A percentile compares a stretch with the other conserved stretches of the same genome.
Evolutionary conservation across 2,113 vertebrate species (phyloP).

Genomic region (Salvelinus fontinalis): DNA sequence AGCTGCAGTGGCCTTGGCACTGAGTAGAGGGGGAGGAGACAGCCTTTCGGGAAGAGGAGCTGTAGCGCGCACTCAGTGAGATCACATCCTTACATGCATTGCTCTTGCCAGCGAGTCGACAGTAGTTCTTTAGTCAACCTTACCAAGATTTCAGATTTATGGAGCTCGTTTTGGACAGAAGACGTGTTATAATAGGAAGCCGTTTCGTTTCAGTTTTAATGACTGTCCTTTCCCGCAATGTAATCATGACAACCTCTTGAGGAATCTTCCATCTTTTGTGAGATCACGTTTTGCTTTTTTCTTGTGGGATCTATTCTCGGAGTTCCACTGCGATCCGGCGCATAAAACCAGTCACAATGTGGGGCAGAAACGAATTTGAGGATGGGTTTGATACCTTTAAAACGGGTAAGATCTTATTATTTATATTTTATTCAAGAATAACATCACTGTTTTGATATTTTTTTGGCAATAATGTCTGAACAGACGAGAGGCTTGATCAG

Average conservation of each 20-base stretch:
- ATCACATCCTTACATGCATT: conserved; percentile 42
- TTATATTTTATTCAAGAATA: neutral
- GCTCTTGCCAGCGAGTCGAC: conserved; percentile 37
- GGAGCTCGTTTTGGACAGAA: conserved; percentile 13
- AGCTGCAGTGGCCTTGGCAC: neutral
- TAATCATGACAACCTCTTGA: conserved; percentile 35
- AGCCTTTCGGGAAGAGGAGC: conserved; percentile 19
- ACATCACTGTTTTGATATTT: neutral
- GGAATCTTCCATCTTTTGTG: conserved; percentile 31
- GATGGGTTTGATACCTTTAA: conserved; percentile 54
- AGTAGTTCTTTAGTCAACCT: conserved; percentile 9
- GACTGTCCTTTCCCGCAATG: neutral
- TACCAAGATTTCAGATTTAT: conserved; percentile 20
- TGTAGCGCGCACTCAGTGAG: conserved; percentile 27
- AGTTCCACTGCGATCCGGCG: conserved; percentile 3
- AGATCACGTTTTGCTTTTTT: conserved; percentile 17
- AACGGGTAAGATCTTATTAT: conserved; percentile 39
- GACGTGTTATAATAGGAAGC: conserved; percentile 8
- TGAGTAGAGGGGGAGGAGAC: conserved; percentile 25
- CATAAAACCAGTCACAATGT: conserved; percentile 48
- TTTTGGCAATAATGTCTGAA: neutral
- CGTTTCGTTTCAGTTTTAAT: neutral
- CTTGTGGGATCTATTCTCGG: conserved; percentile 4
- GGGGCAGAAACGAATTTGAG: conserved; percentile 58
- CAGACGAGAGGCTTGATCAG: neutral